These are phyloP conservation scores for Microcebus ravelobensis DNA, from an alignment of 2,113 vertebrate genomes.

Conservation along the genomic window DNA sequence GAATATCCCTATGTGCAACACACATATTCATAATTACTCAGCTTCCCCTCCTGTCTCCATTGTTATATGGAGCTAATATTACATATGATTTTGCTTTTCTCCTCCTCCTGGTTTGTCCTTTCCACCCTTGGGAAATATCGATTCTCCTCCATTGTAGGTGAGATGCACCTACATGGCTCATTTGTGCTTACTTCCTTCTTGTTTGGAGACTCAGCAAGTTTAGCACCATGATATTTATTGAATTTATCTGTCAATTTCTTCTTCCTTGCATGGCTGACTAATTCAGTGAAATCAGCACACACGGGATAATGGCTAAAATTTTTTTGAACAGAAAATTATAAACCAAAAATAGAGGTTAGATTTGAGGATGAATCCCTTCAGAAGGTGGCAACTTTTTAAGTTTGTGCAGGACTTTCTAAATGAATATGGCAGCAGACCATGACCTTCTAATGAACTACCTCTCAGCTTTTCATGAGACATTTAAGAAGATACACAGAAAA, in stretches of 20 bases:
- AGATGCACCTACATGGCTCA: not conserved
- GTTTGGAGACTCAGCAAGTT: conserved; percentile 49
- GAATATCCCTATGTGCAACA: not conserved
- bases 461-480: not conserved
- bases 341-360: not conserved
- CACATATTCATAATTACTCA: not conserved
- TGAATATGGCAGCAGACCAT: not conserved
- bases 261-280: conserved; percentile 41
- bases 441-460: not conserved
- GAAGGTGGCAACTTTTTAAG: not conserved
- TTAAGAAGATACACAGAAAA: not conserved
- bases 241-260: conserved; percentile 54
- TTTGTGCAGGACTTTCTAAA: not conserved
- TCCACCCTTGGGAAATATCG: not conserved
- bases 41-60: not conserved
- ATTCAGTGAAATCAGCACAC: conserved; percentile 35
- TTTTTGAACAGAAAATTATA: conserved; percentile 27
- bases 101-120: not conserved
- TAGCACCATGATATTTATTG: conserved; percentile 50
- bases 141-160: not conserved
- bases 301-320: not conserved
- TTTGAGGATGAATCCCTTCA: not conserved
- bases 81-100: not conserved
- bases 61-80: not conserved
- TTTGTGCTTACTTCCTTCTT: conserved; percentile 57